Evolutionary conservation across 2,797 vertebrate genomes (phyloP), one percentile per base, ranked within the genome.

Genomic region (Percopsis omiscomaycus): DNA sequence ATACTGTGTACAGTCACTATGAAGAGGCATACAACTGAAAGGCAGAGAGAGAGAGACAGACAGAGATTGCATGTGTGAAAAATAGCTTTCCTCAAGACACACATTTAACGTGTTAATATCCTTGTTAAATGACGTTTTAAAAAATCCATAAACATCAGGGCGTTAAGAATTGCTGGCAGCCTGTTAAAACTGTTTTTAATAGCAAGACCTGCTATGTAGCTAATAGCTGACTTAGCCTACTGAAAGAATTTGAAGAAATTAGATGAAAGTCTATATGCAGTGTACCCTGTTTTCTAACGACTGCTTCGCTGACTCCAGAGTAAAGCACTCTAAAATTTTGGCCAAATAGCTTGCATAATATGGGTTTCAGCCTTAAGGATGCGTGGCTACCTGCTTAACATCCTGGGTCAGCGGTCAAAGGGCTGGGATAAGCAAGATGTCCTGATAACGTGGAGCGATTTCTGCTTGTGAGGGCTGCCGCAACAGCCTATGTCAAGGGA

Each of bases 391-490:
- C 64, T 83, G 73, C 75, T 84, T 74, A 73, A 80, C 64, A 47
- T 57, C n/a, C 13, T 15, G 54, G 59, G 66, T 49, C 67, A 65
- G 51, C 61, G 78, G 80, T 88, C 81, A 64, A 28, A 11, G 22
- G 51, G 15, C 37, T 44, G 51, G 50, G 50, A 52, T 63, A 55
- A 6, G n/a, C 51, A 32, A 69, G 42, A 57, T 14, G 27, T 51
- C 61, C 2, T 50, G 65, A 27, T 55, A 47, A 73, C 67, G 69
- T 75, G 29, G 59, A 68, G 66, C 66, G 74, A 76, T 79, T 75
- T 75, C 78, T 73, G 69, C 64, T 66, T 68, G 61, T 75, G 79
- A 61, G 76, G 72, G 69, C 55, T 55, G 84, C 80, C 83, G 82
- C 78, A 75, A 75, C 15, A 55, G 75, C 79, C 68, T 67, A 71